Evolutionary conservation across 2,113 vertebrate genomes (phyloP).

Genomic region (Hystrix cristata): DNA sequence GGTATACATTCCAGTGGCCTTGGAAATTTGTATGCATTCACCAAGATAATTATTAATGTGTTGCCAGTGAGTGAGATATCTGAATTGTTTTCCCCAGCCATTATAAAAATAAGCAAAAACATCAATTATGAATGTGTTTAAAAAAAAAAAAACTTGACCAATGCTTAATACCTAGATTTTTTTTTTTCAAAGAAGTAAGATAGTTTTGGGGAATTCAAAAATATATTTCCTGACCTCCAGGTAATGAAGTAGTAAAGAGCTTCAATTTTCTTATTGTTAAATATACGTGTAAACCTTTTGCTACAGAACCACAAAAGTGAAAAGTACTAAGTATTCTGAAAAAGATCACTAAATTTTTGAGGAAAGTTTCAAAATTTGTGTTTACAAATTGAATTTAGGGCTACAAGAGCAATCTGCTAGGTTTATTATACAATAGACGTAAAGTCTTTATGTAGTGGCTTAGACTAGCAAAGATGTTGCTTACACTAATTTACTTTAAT

Average conservation of each 20-base stretch:
- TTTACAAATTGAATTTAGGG: constrained; percentile 57
- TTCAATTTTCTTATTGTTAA: not conserved
- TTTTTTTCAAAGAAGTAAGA: not conserved
- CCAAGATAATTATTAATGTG: not conserved
- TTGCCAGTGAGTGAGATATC: too few species aligned
- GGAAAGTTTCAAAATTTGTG: constrained; percentile 46
- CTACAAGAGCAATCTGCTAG: constrained; percentile 50
- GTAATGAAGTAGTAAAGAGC: not conserved
- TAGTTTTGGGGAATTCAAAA: not conserved
- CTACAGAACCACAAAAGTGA: constrained; percentile 8
- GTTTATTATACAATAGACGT: constrained; percentile 18
- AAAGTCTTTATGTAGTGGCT: constrained; percentile 40
- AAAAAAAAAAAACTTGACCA: not conserved
- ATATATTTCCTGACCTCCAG: not conserved
- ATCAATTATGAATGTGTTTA: not conserved
- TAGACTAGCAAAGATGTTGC: not conserved
- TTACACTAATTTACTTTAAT: constrained; percentile 66
- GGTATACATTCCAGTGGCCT: too few species aligned
- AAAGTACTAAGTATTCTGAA: constrained; percentile 33
- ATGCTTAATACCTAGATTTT: not conserved
- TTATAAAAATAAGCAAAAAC: not conserved
- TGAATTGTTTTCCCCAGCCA: not conserved
- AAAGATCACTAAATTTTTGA: not conserved
- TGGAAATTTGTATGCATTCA: accelerated
- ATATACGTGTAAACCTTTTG: not conserved